Evolutionary conservation across 1,140 invertebrate species (phyloP), one percentile per base, ranked within the genome.

Genomic region (Aphidius ervi): DNA sequence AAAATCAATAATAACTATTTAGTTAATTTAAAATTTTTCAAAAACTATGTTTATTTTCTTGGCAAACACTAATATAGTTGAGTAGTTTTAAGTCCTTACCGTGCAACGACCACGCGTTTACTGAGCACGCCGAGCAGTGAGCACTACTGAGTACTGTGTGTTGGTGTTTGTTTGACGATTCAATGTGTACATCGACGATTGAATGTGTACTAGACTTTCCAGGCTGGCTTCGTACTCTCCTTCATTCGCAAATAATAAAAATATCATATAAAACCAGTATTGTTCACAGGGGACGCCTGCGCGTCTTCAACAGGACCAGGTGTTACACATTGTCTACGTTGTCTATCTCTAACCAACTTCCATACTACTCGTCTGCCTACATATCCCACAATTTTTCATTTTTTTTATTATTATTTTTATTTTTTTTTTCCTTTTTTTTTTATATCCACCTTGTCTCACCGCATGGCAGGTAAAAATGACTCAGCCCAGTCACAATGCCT

Each of bases 101-200:
- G 16, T 43, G 23, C 23, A 42, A 57, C 20, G 48, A 46, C 52
- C 55, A 54, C 60, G 60, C 60, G 60, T 62, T 46, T 41, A 62
- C 60, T 57, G 54, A 16, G 16, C 16, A 16, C 16, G 16, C 16
- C 1, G 16, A 16, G 16, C n/a, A n/a, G n/a, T n/a, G n/a, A n/a
- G n/a, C n/a, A n/a, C n/a, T n/a, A n/a, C n/a, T n/a, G n/a, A n/a
- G n/a, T n/a, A 16, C 16, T 16, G 16, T 16, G 23, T 31, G 23
- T 31, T 31, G 23, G 23, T 31, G 23, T 31, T 31, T 16, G 16
- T 16, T 31, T 31, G 23, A 31, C 1, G 23, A 31, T 31, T 31
- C 23, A 31, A 31, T 31, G 23, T 31, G 23, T 31, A 31, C 4
- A 31, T 31, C 23, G 4, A 31, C 23, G 23, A 31, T 31, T 31